Conservation (phyloP, 2,797 vertebrate species). For the Mormyrops boulengeri region DNA sequence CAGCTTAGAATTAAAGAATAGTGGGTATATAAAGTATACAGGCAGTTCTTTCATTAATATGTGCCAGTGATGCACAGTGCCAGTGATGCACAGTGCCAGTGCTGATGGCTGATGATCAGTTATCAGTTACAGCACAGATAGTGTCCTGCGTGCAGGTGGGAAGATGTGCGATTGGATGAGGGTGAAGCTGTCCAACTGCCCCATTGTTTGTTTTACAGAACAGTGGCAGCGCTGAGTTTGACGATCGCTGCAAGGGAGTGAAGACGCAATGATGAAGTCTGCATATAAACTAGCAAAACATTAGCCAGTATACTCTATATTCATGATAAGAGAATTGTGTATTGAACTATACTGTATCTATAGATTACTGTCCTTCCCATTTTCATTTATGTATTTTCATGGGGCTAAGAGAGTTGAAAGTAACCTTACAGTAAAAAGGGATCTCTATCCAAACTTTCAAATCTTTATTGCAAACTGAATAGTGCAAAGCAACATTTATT, state of each 20-base stretch:
- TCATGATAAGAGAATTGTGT: slow-evolving; percentile 13
- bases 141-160: neutral
- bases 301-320: neutral
- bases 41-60: neutral
- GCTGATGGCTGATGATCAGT: neutral
- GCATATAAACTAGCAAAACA: neutral
- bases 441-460: neutral
- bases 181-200: neutral
- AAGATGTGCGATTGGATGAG: neutral
- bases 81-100: neutral
- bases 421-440: neutral
- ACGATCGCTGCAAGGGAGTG: neutral
- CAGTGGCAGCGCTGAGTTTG: slow-evolving; percentile 56
- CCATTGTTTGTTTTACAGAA: slow-evolving; percentile 41
- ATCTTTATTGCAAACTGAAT: neutral
- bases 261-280: slow-evolving; percentile 26
- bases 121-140: neutral
- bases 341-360: neutral
- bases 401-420: neutral
- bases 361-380: neutral
- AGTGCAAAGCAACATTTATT: neutral
- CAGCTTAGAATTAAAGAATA: neutral
- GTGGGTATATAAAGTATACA: neutral
- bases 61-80: neutral
- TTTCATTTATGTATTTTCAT: neutral